These are phyloP conservation scores for Temnothorax rugatulus DNA, from an alignment of 2,888 invertebrate genomes.

Conservation along the genomic window DNA sequence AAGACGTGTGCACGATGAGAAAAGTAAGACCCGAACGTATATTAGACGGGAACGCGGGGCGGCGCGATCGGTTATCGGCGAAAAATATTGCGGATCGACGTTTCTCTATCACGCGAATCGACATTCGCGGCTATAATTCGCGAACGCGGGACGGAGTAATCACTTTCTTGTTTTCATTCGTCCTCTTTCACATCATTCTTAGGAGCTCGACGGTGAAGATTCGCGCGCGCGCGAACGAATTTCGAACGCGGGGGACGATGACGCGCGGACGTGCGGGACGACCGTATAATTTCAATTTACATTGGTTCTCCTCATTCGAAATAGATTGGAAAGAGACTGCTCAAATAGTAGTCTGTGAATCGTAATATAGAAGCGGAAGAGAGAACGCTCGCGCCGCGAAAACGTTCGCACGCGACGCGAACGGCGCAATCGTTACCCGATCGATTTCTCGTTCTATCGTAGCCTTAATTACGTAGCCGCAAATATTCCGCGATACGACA, in stretches of 20 bases:
- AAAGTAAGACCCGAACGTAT: conserved; percentile 69
- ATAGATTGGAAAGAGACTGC: conserved; percentile 5
- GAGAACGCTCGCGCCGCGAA: background rate
- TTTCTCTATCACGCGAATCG: conserved; percentile 56
- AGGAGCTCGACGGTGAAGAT: background rate
- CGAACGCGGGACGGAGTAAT: conserved; percentile 47
- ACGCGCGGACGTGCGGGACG: background rate
- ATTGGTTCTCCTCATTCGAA: background rate
- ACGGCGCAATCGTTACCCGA: conserved; percentile 1
- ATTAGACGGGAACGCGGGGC: conserved; percentile 57
- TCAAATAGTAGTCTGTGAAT: conserved; percentile 1
- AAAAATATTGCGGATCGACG: conserved; percentile 68
- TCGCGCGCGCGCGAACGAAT: background rate
- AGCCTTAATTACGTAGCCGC: conserved; percentile 24
- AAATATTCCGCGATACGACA: conserved; percentile 28
- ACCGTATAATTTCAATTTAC: conserved; percentile 31
- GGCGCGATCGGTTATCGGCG: conserved; percentile 70
- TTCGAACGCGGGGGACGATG: background rate
- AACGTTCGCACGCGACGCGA: no score
- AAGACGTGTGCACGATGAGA: conserved; percentile 74
- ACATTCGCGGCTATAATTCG: conserved; percentile 57
- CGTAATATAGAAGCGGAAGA: background rate
- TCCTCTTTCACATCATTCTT: background rate
- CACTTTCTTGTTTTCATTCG: background rate
- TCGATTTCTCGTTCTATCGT: conserved; percentile 17